Evolutionary conservation across 2,113 vertebrate genomes (phyloP).

Genomic region (Gymnobelideus leadbeateri): DNA sequence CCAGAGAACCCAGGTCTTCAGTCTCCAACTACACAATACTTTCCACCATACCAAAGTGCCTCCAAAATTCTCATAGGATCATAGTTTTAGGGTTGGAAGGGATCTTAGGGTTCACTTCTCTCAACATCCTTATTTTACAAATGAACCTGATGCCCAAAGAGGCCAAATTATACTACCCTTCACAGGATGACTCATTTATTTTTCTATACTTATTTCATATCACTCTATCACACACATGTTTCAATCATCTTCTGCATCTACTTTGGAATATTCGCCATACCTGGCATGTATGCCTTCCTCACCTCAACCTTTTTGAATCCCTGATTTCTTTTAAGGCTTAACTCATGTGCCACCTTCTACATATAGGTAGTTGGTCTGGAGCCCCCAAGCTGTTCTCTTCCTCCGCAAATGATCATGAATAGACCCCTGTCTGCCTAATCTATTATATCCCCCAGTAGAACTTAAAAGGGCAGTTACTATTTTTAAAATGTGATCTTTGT

Average conservation of each 20-base stretch:
- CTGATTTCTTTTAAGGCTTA: background rate
- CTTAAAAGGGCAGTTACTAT: accelerated
- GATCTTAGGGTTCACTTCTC: background rate
- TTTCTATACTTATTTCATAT: background rate
- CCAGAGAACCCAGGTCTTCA: background rate
- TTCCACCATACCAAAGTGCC: background rate
- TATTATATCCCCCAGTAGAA: accelerated
- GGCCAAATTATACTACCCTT: too few relatives aligned
- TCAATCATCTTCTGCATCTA: background rate
- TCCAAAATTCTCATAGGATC: background rate
- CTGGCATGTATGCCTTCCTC: background rate
- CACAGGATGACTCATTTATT: background rate
- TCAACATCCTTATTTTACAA: background rate
- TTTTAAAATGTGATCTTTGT: background rate
- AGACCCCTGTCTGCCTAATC: background rate
- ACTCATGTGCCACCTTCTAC: background rate
- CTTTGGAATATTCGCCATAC: background rate
- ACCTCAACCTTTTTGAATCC: background rate
- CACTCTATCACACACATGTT: background rate
- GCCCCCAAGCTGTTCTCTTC: background rate
- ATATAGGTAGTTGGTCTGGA: background rate
- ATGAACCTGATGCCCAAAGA: background rate
- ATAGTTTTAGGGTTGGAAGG: background rate
- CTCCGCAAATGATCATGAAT: background rate
- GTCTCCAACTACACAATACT: background rate